Evolutionary conservation across 2,113 vertebrate species (phyloP).

Genomic region (Aramus guarauna): DNA sequence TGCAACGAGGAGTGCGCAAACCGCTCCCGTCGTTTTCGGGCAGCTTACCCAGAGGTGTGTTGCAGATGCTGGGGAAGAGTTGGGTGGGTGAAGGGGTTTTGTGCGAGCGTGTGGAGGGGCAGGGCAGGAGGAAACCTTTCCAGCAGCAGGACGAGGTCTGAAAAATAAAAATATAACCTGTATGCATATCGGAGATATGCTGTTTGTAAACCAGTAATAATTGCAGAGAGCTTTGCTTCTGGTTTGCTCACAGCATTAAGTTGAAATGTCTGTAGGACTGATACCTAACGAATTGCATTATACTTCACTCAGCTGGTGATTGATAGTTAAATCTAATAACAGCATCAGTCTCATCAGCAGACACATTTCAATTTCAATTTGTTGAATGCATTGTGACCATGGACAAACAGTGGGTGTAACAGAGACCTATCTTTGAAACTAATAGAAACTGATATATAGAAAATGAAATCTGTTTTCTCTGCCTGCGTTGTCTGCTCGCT

Average conservation of each 20-base stretch:
- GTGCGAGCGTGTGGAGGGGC: fast-evolving
- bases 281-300: not conserved
- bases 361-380: not conserved
- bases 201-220: fast-evolving
- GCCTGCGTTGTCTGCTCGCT: not conserved
- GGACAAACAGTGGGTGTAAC: not conserved
- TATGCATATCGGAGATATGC: fast-evolving
- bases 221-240: not conserved
- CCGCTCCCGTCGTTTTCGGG: fast-evolving
- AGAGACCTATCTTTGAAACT: not conserved
- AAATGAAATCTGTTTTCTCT: slow-evolving; percentile 13
- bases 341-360: not conserved
- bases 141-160: not conserved
- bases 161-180: not conserved
- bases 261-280: not conserved
- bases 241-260: not conserved
- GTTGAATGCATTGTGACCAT: not conserved
- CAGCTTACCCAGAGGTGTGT: fast-evolving
- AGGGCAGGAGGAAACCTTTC: not conserved
- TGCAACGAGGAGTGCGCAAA: fast-evolving
- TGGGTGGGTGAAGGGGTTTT: not conserved
- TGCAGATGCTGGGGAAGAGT: not conserved
- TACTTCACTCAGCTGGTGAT: not conserved
- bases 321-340: not conserved
- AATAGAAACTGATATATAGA: not conserved